phyloP scores from a whole-genome alignment of 2,113 vertebrate species.

The Chaetura pelagica region DNA sequence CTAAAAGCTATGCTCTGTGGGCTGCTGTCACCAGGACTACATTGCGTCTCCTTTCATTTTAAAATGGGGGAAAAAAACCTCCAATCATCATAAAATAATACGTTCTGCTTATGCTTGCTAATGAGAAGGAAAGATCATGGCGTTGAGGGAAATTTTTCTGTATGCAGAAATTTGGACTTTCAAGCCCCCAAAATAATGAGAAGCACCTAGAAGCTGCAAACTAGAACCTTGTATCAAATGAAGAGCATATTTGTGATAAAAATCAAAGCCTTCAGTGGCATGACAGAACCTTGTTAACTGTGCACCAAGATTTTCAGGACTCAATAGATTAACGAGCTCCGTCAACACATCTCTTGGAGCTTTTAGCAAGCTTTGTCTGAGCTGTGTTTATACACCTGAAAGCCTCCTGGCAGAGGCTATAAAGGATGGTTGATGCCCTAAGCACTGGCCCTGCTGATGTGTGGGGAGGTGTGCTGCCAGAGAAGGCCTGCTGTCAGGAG shows the following conservation, averaged over 20 bases:
- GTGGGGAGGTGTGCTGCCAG: neutral
- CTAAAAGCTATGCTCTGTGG: neutral
- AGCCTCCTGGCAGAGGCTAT: neutral
- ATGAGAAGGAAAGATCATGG: neutral
- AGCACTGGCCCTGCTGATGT: accelerated
- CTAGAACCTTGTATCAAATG: neutral
- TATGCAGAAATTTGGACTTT: neutral
- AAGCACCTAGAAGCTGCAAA: neutral
- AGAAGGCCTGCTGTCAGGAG: neutral
- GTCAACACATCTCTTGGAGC: accelerated
- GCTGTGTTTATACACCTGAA: neutral
- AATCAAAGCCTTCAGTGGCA: neutral
- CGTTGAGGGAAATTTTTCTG: neutral
- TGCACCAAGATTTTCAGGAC: neutral
- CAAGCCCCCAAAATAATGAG: neutral
- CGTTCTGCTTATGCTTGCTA: neutral
- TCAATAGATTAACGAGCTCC: neutral
- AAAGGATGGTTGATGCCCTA: accelerated
- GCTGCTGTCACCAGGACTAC: neutral
- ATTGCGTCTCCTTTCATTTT: neutral
- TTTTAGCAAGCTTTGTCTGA: neutral
- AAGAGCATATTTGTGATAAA: neutral
- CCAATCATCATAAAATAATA: no score
- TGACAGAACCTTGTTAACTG: neutral
- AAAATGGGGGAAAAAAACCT: neutral